Base-by-base conservation (phyloP, 2,797 vertebrate genomes). In the Coccyzus lansbergi region DNA sequence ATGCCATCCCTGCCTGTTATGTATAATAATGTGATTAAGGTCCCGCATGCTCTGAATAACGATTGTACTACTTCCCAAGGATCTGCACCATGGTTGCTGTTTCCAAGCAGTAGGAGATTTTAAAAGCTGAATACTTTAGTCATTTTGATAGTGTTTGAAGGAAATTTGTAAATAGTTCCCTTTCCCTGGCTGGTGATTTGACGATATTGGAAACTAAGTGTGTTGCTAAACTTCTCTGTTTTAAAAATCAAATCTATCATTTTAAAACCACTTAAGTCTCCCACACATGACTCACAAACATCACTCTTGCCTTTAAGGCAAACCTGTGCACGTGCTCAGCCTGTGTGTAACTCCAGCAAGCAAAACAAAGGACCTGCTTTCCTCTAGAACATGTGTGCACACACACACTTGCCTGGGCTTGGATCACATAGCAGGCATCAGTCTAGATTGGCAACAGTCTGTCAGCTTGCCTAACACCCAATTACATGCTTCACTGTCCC, bases 21-120 rank as follows among this genome's bases (percentile, higher is more conserved):
- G 85, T 95, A 88, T 94, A 95, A 95, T 95, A 94, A 94, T 91
- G 91, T 95, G 85, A 96, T 96, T 95, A 95, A 93, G 74, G 74
- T 78, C 85, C 72, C 87, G 86, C 86, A 83, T 91, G 93, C 63
- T 85, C 56, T 90, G 94, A 95, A 95, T 96, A 91, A 90, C 85
- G 94, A 92, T 90, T 75, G 26, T n/a, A 38, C 33, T 83, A 7
- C 74, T 92, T 94, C 78, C 75, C 62, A 92, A 86, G 83, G 72
- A 86, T 88, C 84, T 79, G 69, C 60, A 86, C 63, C 52, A 18
- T 4, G 74, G 83, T 51, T 93, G 83, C 91, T 88, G 85, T 94
- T 94, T 92, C 77, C 77, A 94, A 95, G 94, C 92, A 88, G 85
- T 86, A 48, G 79, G 95, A 93, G 52, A 89, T 46, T 76, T 77